Evolutionary conservation across 2,113 vertebrate genomes (phyloP).

Genomic region (Verasper variegatus): DNA sequence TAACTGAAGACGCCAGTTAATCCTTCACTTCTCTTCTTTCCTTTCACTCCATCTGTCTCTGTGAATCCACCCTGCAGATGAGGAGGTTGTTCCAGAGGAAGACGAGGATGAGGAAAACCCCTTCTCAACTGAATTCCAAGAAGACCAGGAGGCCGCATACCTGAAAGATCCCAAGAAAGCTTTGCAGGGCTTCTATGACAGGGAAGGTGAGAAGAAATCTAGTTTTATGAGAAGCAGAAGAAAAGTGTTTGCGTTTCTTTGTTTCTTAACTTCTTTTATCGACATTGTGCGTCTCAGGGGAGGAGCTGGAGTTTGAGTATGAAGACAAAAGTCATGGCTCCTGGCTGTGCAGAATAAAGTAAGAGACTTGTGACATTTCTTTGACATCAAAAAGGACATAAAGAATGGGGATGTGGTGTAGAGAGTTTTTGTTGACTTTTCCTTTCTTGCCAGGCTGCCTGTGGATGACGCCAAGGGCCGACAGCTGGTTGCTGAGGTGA

Average conservation of each 20-base stretch:
- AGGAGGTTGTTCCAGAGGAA: conserved; percentile 88
- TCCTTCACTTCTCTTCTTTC: neutral
- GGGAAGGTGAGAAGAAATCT: conserved; percentile 86
- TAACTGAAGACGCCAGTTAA: neutral
- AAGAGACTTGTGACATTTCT: neutral
- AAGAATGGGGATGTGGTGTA: neutral
- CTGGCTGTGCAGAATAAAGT: conserved; percentile 96
- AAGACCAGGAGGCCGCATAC: conserved; percentile 95
- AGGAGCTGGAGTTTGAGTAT: conserved; percentile 97
- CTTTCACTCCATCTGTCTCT: neutral
- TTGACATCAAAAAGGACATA: neutral
- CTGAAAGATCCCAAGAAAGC: conserved; percentile 97
- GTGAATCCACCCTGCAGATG: conserved; percentile 77
- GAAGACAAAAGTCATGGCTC: conserved; percentile 92
- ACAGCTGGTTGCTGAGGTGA: conserved; percentile 93
- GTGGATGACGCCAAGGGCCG: conserved; percentile 92
- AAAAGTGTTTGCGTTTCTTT: neutral
- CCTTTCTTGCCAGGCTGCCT: conserved; percentile 84
- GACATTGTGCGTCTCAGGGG: conserved; percentile 79
- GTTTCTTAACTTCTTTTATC: neutral
- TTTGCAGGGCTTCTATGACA: conserved; percentile 96
- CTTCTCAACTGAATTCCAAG: conserved; percentile 95
- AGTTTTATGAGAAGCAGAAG: neutral
- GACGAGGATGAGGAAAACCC: conserved; percentile 98
- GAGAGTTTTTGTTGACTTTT: neutral